Evolutionary conservation across 2,888 invertebrate species (phyloP).

Genomic region (Aleiodes leptofemur): DNA sequence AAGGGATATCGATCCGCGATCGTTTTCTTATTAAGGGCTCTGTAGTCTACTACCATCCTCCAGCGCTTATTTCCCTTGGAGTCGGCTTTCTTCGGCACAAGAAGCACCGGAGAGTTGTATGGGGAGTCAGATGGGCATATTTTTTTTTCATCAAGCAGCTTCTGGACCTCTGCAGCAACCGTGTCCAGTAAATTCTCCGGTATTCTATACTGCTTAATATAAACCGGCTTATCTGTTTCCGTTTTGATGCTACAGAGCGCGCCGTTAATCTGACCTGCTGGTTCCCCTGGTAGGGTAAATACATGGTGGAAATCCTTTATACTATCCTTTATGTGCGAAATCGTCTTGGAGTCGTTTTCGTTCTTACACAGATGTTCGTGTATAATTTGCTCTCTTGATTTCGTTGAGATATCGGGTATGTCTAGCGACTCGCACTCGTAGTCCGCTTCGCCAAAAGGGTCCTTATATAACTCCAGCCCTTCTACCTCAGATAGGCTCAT

Average conservation of each 20-base stretch:
- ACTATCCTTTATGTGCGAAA: neutral
- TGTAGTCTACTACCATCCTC: neutral
- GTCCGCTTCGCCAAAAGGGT: constrained; percentile 9
- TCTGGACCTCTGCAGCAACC: neutral
- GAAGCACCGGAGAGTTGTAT: neutral
- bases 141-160: neutral
- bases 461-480: neutral
- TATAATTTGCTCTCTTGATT: neutral
- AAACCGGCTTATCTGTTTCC: neutral
- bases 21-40: neutral
- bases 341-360: neutral
- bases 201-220: neutral
- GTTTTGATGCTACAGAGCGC: neutral
- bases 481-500: neutral
- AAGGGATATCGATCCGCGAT: neutral
- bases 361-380: neutral
- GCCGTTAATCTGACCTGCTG: neutral
- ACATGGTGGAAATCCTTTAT: neutral
- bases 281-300: neutral
- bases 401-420: neutral
- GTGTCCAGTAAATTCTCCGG: neutral
- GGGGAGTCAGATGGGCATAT: neutral
- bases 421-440: neutral
- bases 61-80: constrained; percentile 8
- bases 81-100: constrained; percentile 5